Evolutionary conservation across 2,888 invertebrate species (phyloP).

Genomic region (Tenthredo mesomela): DNA sequence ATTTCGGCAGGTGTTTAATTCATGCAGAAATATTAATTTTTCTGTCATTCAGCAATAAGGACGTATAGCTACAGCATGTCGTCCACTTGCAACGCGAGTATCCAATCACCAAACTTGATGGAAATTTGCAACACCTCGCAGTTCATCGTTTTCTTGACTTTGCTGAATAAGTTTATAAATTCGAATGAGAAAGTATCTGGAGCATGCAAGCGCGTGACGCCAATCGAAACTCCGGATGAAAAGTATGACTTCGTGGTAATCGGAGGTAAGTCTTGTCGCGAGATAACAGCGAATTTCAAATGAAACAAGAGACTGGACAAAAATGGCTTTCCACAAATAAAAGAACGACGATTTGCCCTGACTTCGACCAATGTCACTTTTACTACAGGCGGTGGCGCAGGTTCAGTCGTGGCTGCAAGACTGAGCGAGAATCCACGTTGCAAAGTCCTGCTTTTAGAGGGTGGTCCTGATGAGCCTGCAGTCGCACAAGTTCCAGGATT

Average conservation of each 20-base stretch:
- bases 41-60: background rate
- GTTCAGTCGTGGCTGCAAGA: conserved; percentile 82
- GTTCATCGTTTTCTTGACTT: conserved; percentile 60
- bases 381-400: conserved; percentile 80
- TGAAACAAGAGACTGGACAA: background rate
- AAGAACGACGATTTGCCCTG: background rate
- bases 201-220: conserved; percentile 80
- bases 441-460: conserved; percentile 85
- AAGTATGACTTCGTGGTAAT: conserved; percentile 85
- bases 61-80: background rate
- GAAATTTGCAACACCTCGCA: background rate
- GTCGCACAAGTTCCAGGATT: conserved; percentile 58
- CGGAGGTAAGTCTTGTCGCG: conserved; percentile 76
- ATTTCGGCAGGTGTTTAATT: too few relatives aligned
- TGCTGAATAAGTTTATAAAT: conserved; percentile 63
- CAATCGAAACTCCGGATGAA: conserved; percentile 73
- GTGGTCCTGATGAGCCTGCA: conserved; percentile 85
- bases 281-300: background rate
- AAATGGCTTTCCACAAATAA: background rate
- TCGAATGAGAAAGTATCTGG: conserved; percentile 61
- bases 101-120: background rate
- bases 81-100: background rate
- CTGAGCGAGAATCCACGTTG: conserved; percentile 83
- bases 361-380: background rate
- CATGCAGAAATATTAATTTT: background rate